Percentiles rank a stretch among this genome's conserved stretches.
Evolutionary conservation across 2,888 invertebrate species (phyloP).

Genomic region (Rambutsinella grinnellia): DNA sequence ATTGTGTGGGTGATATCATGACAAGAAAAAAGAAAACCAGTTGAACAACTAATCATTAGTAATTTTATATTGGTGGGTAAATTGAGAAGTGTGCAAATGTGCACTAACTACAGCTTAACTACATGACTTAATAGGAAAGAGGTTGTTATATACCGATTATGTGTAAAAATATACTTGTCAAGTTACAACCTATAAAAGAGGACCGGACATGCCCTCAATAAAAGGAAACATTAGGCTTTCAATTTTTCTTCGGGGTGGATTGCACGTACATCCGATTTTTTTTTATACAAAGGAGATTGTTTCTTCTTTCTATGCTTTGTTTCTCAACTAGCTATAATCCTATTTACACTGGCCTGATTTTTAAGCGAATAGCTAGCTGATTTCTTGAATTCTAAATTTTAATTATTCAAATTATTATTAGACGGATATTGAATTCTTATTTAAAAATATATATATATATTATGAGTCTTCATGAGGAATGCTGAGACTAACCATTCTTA

Average conservation of each 20-base stretch:
- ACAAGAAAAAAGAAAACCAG: constrained; percentile 18
- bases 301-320: not conserved
- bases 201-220: not conserved
- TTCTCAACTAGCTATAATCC: too few relatives aligned
- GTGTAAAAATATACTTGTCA: not conserved
- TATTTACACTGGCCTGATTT: too few relatives aligned
- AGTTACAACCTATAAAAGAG: not conserved
- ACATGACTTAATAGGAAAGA: constrained; percentile 9
- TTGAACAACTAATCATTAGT: constrained; percentile 23
- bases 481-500: too few relatives aligned
- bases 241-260: not conserved
- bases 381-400: too few relatives aligned
- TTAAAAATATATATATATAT: too few relatives aligned
- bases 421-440: too few relatives aligned
- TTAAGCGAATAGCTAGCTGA: too few relatives aligned
- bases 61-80: not conserved
- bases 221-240: not conserved
- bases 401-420: too few relatives aligned
- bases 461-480: too few relatives aligned
- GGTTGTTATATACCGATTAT: not conserved
- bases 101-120: constrained; percentile 1
- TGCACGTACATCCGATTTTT: not conserved
- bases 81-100: constrained; percentile 16
- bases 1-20: not conserved
- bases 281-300: not conserved